These are phyloP conservation scores for Platerodrilus igneus DNA, from an alignment of 2,888 invertebrate species.

Conservation along the genomic window DNA sequence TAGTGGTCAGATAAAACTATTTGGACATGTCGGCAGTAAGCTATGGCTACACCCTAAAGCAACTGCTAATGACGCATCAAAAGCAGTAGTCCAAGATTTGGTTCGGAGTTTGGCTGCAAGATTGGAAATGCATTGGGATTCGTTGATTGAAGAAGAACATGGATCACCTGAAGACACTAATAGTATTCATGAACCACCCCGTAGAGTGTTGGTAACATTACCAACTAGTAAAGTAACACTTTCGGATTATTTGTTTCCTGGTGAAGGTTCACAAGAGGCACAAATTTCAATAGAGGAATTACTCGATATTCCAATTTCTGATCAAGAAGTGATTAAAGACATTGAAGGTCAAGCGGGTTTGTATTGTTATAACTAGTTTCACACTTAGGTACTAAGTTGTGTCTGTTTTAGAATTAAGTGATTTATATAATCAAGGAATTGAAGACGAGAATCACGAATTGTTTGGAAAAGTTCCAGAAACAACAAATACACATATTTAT, in stretches of 20 bases:
- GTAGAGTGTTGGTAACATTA: slow-evolving; percentile 75
- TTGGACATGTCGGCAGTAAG: slow-evolving; percentile 68
- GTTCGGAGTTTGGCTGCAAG: slow-evolving; percentile 79
- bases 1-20: slow-evolving; percentile 64
- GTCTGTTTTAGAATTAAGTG: slow-evolving; percentile 41
- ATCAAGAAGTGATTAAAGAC: slow-evolving; percentile 65
- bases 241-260: slow-evolving; percentile 88
- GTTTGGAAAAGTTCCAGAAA: slow-evolving; percentile 50
- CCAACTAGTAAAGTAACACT: slow-evolving; percentile 62
- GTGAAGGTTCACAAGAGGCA: slow-evolving; percentile 80
- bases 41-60: slow-evolving; percentile 77
- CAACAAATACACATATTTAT: slow-evolving; percentile 59
- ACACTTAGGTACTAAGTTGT: neutral
- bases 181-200: slow-evolving; percentile 84
- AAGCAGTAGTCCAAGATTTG: slow-evolving; percentile 76
- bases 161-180: slow-evolving; percentile 68
- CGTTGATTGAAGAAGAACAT: slow-evolving; percentile 77
- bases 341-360: slow-evolving; percentile 75
- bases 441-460: slow-evolving; percentile 51
- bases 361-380: slow-evolving; percentile 4
- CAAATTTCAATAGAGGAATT: slow-evolving; percentile 76
- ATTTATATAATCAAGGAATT: slow-evolving; percentile 44
- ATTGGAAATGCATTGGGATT: slow-evolving; percentile 90
- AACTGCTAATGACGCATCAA: slow-evolving; percentile 65
- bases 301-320: slow-evolving; percentile 69